Evolutionary conservation across 2,888 invertebrate species (phyloP), one percentile per base, ranked within the genome.

Genomic region (Clostera curtula): DNA sequence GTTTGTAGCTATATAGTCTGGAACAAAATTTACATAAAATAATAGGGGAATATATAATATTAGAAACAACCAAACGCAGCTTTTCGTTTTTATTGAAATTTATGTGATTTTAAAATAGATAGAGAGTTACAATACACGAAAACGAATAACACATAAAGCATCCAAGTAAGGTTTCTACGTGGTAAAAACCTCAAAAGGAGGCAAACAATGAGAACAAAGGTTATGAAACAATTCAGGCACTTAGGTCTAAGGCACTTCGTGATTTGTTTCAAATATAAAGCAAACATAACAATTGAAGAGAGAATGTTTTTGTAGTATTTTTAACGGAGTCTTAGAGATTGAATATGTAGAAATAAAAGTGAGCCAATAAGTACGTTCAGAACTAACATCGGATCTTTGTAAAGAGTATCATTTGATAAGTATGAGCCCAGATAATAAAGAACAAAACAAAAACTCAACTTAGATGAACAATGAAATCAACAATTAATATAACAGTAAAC

Each of bases 211-310:
- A 40, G 31, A 39, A 42, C 34, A 43, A 36, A 46, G 53, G 40
- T 10, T 27, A 45, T 44, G 49, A 57, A 59, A 63, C 50, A 57
- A 57, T 35, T 55, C 52, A 70, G 74, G 75, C 74, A 76, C 71
- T 64, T 68, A 37, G 45, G 45, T 40, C 49, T 72, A 80, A 80
- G 82, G 82, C 79, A 82, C 82, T 43, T 59, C 39, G 71, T 66
- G 67, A 65, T 59, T n/a, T 53, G 49, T 61, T 60, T 46, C 51
- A 41, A 29, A 27, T 23, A 13, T 27, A 31, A 11, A 21, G 12
- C 21, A 29, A 31, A 27, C 5, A 19, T 24, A 24, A 34, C 24
- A 29, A 34, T 35, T 7, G 2, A 28, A 27, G 9, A 23, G 9
- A 31, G 31, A 15, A 5, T 15, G 15, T 15, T 6, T 15, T 15